Percentiles rank a stretch among this genome's conserved stretches.
Conservation (phyloP, 2,113 vertebrate species). For the Perca fluviatilis region DNA sequence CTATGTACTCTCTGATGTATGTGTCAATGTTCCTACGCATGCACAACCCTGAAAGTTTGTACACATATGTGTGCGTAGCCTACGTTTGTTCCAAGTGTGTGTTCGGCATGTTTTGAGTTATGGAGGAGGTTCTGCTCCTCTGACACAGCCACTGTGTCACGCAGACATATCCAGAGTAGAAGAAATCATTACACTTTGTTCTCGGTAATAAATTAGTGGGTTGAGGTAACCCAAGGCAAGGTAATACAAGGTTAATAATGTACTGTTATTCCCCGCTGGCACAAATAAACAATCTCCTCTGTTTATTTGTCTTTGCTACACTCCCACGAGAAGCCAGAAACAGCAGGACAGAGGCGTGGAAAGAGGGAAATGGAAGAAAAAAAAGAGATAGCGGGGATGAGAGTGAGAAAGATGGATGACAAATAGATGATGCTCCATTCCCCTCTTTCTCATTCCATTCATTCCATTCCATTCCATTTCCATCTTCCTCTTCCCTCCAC, state of each 20-base stretch:
- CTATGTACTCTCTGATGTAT: constrained; percentile 40
- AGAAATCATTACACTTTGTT: constrained; percentile 70
- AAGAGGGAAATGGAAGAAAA: constrained; percentile 67
- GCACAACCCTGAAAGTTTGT: constrained; percentile 49
- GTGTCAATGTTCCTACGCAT: constrained; percentile 47
- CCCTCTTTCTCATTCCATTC: too few species aligned
- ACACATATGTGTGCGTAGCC: background rate
- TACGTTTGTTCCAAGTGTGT: constrained; percentile 38
- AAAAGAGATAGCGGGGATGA: constrained; percentile 68
- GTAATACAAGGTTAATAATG: constrained; percentile 85
- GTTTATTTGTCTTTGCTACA: constrained; percentile 82
- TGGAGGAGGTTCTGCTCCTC: constrained; percentile 69
- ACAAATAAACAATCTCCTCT: constrained; percentile 82
- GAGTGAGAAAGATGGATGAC: constrained; percentile 81
- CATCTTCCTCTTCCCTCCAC: too few species aligned
- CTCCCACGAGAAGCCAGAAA: constrained; percentile 80
- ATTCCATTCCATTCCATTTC: too few species aligned
- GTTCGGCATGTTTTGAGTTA: constrained; percentile 47
- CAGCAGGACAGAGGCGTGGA: constrained; percentile 84
- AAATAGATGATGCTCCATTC: constrained; percentile 85
- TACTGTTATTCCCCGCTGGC: constrained; percentile 77
- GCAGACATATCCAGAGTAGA: constrained; percentile 70
- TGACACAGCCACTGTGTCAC: constrained; percentile 70
- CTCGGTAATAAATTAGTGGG: constrained; percentile 79
- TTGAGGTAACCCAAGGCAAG: constrained; percentile 82